phyloP scores from a whole-genome alignment of 2,888 invertebrate genomes.

The Eugnorisma glareosa region DNA sequence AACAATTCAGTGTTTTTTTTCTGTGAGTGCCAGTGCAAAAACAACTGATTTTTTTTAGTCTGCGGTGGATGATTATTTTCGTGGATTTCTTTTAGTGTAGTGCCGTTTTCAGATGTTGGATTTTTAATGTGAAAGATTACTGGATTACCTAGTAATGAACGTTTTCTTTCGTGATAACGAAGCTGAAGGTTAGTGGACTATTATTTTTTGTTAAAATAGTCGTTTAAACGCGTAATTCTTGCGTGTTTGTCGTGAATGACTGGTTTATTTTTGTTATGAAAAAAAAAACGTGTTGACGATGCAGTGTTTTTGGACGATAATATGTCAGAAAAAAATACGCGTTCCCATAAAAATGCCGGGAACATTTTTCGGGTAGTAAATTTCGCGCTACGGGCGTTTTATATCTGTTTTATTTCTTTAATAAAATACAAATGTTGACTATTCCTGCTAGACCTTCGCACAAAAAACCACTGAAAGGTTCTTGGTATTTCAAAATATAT shows the following conservation, averaged over 20 bases:
- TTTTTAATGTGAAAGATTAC: constrained; percentile 70
- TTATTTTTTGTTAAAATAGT: constrained; percentile 37
- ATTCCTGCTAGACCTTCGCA: constrained; percentile 2
- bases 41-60: constrained; percentile 50
- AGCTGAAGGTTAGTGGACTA: constrained; percentile 64
- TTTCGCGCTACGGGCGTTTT: constrained; percentile 1
- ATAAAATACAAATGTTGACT: constrained; percentile 4
- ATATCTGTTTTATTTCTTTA: constrained; percentile 26
- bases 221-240: constrained; percentile 32
- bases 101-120: constrained; percentile 63
- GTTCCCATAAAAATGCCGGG: constrained; percentile 28
- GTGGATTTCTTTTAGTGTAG: constrained; percentile 63
- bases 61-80: constrained; percentile 58
- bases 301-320: constrained; percentile 32
- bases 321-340: constrained; percentile 12
- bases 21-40: constrained; percentile 62
- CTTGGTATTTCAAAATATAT: constrained; percentile 34
- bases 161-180: constrained; percentile 69
- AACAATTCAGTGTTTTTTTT: constrained; percentile 58
- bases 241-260: constrained; percentile 39
- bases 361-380: constrained; percentile 33
- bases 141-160: constrained; percentile 69
- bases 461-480: constrained; percentile 7
- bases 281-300: constrained; percentile 51
- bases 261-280: constrained; percentile 63